Base-by-base conservation (phyloP, 2,797 vertebrate species). In the Danio kyathit region DNA sequence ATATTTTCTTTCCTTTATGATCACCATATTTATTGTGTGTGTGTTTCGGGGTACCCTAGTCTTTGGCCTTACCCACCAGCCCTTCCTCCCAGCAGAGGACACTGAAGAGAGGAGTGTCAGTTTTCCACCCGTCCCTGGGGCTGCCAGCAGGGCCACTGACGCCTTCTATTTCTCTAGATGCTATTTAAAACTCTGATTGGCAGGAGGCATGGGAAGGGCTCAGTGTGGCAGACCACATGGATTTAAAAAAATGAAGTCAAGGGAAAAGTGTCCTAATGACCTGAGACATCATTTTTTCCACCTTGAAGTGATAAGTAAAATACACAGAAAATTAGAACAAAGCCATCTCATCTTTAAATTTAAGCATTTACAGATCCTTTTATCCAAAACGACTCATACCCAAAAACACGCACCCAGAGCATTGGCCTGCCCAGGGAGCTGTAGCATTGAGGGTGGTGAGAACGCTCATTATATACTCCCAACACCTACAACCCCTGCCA, bases 161-260 rank as follows among this genome's bases (percentile, higher is more conserved):
- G 88, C 89, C 91, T 90, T 89, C 91, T 93, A 93, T 94, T 94
- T 94, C 89, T 89, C 89, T 89, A 85, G 82, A 40, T 3, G 86
- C 91, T 94, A 94, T 94, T 95, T 94, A 92, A 92, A 92, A 90
- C 84, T 54, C 71, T 87, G 84, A 91, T 74, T 93, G 91, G 90
- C 89, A 89, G 88, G 88, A 71, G 60, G 67, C 7, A 11, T 14
- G 43, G n/a, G 76, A 54, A 64, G 67, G 56, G 72, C 40, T 67
- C 72, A 83, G 84, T 52, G 67, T 52, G 61, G 79, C 43, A 41
- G 73, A 19, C 38, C 43, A 38, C 71, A 48, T 74, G 19, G 67
- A n/a, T 65, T 17, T 52, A 71, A 71, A n/a, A 40, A 41, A 52
- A 13, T 12, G 14, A 49, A 76, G 43, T 29, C 65, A 59, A 59